A percentile compares a stretch with the other conserved stretches of the same genome.
phyloP scores from a whole-genome alignment of 2,888 invertebrate species.

The Corbicula japonica region DNA sequence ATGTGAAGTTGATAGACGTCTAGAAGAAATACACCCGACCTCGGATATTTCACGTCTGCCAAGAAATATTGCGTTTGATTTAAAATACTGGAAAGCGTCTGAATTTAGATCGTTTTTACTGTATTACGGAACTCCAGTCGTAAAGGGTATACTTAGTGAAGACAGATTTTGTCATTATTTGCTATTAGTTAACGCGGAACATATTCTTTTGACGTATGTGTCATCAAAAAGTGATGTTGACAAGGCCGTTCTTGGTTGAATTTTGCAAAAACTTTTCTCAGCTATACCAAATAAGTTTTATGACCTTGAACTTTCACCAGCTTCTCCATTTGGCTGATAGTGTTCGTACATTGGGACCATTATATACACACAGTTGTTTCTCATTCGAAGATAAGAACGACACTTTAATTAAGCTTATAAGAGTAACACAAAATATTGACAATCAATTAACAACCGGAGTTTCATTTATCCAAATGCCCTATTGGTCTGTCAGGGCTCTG shows the following conservation, averaged over 20 bases:
- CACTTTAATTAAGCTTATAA: constrained; percentile 41
- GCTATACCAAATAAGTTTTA: constrained; percentile 29
- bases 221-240: constrained; percentile 11
- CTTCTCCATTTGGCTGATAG: constrained; percentile 49
- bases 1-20: constrained; percentile 15
- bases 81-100: constrained; percentile 50
- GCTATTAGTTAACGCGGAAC: constrained; percentile 35
- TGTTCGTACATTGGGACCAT: constrained; percentile 54
- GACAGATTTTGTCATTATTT: constrained; percentile 36
- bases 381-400: constrained; percentile 59
- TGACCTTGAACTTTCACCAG: constrained; percentile 58
- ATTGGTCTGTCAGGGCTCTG: too few species aligned
- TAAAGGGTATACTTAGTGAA: constrained; percentile 25
- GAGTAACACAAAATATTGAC: constrained; percentile 56
- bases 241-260: constrained; percentile 27
- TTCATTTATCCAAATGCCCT: too few species aligned
- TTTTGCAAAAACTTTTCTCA: constrained; percentile 19
- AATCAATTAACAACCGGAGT: constrained; percentile 53
- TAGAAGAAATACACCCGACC: constrained; percentile 25
- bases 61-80: constrained; percentile 33
- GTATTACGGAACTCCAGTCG: constrained; percentile 25
- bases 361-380: constrained; percentile 58
- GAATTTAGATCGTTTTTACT: constrained; percentile 44
- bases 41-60: constrained; percentile 39
- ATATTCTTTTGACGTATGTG: constrained; percentile 16